Conservation (phyloP, 2,888 invertebrate species). For the Microplitis deprimator region DNA sequence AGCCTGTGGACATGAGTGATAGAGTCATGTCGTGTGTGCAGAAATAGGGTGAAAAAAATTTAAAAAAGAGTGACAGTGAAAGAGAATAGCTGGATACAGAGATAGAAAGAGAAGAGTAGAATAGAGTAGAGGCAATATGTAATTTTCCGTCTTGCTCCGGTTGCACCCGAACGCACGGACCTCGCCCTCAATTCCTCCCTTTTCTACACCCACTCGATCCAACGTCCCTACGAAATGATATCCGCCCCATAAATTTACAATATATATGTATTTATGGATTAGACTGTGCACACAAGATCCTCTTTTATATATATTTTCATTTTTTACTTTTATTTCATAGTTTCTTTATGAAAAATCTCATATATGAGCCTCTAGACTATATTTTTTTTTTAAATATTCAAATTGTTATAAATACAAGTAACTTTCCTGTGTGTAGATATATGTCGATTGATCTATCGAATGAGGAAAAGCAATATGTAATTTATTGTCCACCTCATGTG, state of each 20-base stretch:
- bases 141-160: slow-evolving; percentile 48
- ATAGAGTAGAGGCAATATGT: slow-evolving; percentile 50
- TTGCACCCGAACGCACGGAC: slow-evolving; percentile 28
- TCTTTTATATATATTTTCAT: slow-evolving; percentile 47
- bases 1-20: slow-evolving; percentile 35
- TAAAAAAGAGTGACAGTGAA: slow-evolving; percentile 22
- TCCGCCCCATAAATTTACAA: slow-evolving; percentile 54
- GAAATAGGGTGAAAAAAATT: slow-evolving; percentile 35
- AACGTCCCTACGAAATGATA: slow-evolving; percentile 43
- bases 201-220: slow-evolving; percentile 31
- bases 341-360: neutral
- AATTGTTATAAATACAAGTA: neutral
- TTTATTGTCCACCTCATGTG: slow-evolving; percentile 31
- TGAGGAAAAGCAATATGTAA: neutral
- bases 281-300: slow-evolving; percentile 36
- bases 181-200: slow-evolving; percentile 27
- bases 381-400: neutral
- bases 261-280: slow-evolving; percentile 58
- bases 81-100: neutral
- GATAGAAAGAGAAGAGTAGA: slow-evolving; percentile 37
- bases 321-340: slow-evolving; percentile 31
- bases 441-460: neutral
- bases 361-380: neutral
- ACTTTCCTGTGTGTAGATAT: neutral
- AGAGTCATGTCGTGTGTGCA: slow-evolving; percentile 22